Evolutionary conservation across 2,113 vertebrate species (phyloP).

Genomic region (Sapayoa aenigma): DNA sequence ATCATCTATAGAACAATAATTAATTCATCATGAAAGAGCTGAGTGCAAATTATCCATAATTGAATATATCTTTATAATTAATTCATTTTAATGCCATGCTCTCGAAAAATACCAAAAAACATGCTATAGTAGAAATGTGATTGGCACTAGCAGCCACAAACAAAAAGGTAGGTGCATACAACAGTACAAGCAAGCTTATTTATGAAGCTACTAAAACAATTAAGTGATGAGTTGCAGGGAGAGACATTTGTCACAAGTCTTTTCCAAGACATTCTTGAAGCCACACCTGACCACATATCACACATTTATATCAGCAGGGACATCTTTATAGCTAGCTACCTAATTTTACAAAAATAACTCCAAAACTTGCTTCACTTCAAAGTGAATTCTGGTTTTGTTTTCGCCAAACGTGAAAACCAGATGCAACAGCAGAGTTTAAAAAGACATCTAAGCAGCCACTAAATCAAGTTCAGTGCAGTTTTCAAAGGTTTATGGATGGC

Average conservation of each 20-base stretch:
- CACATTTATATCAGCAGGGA: not conserved
- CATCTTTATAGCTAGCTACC: not conserved
- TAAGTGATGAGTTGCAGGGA: not conserved
- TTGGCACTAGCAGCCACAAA: conserved; percentile 51
- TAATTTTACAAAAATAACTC: conserved; percentile 40
- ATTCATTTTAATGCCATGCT: conserved; percentile 17
- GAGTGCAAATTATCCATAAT: conserved; percentile 18
- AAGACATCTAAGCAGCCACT: not conserved
- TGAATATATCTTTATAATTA: not conserved
- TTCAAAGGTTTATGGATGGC: not conserved
- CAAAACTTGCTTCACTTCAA: not conserved
- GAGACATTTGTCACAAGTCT: not conserved
- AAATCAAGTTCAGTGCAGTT: conserved; percentile 3
- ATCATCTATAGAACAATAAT: not conserved
- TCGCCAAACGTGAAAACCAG: not conserved
- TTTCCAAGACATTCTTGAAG: not conserved
- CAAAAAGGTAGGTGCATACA: not conserved
- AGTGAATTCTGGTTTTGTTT: not conserved
- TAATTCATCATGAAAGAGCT: not conserved
- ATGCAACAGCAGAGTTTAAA: not conserved
- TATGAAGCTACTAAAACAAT: not conserved
- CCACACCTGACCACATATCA: not conserved
- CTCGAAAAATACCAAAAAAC: not conserved
- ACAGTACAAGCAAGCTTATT: not conserved
- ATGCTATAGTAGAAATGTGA: conserved; percentile 41